A percentile compares a stretch with the other conserved stretches of the same genome.
Evolutionary conservation across 2,113 vertebrate genomes (phyloP).

Genomic region (Onychostruthus taczanowskii): DNA sequence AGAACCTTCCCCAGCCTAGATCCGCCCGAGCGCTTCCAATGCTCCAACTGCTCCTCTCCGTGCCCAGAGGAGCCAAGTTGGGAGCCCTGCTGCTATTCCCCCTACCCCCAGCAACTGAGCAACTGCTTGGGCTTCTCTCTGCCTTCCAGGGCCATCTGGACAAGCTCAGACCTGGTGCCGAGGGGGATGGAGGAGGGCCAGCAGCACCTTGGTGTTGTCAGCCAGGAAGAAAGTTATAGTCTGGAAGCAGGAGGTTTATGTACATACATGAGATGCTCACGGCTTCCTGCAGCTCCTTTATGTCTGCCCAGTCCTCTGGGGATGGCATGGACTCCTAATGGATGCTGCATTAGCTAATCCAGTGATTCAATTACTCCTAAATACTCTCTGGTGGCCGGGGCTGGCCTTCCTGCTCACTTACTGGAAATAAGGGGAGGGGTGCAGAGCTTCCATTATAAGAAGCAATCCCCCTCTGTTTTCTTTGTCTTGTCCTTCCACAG

Average conservation of each 20-base stretch:
- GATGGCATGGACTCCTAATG: conserved; percentile 72
- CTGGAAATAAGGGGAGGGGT: conserved; percentile 68
- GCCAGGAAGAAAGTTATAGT: not conserved
- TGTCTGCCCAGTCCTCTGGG: conserved; percentile 60
- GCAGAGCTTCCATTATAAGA: conserved; percentile 7
- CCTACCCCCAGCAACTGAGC: conserved; percentile 35
- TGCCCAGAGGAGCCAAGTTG: not conserved
- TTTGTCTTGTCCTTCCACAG: not conserved
- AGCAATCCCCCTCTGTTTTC: not conserved
- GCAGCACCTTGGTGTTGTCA: conserved; percentile 1
- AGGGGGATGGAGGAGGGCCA: conserved; percentile 7
- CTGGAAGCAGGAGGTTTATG: conserved; percentile 34
- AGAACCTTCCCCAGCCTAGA: not conserved
- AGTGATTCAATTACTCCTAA: conserved; percentile 81
- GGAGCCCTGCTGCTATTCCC: conserved; percentile 20
- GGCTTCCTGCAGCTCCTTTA: conserved; percentile 47
- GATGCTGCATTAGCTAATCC: conserved; percentile 83
- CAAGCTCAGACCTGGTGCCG: not conserved
- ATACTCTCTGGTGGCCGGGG: conserved; percentile 72
- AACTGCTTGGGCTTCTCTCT: conserved; percentile 24
- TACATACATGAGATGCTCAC: not conserved
- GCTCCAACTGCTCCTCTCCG: conserved; percentile 47
- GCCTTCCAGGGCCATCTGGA: conserved; percentile 52
- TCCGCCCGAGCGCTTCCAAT: conserved; percentile 21
- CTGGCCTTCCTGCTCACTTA: conserved; percentile 72